Conservation (phyloP, 1,140 invertebrate genomes). For the Trichonephila inaurata region DNA sequence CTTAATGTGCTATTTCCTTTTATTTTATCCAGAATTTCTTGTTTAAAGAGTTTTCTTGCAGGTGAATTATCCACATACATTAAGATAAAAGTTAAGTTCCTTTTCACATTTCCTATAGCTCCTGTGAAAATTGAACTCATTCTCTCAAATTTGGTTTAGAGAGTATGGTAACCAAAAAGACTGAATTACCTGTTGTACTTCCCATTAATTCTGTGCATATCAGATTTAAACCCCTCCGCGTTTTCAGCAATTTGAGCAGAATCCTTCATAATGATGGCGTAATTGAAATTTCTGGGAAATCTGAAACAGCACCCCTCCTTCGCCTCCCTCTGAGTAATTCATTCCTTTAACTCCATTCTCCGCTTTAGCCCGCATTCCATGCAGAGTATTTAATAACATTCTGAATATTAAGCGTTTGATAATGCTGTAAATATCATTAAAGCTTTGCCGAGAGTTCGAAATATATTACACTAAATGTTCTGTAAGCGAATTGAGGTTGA, state of each 20-base stretch:
- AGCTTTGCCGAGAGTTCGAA: constrained; percentile 49
- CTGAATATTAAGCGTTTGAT: constrained; percentile 65
- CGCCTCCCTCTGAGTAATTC: background rate
- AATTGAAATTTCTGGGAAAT: constrained; percentile 59
- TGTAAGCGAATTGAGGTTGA: constrained; percentile 39
- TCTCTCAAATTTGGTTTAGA: background rate
- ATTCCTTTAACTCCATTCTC: constrained; percentile 52
- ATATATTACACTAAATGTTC: constrained; percentile 50
- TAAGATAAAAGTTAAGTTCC: background rate
- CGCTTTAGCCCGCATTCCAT: background rate
- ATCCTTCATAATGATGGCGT: constrained; percentile 46
- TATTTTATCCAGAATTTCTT: no score
- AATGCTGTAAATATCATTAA: constrained; percentile 58
- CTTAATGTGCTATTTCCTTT: no score
- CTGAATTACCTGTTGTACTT: constrained; percentile 35
- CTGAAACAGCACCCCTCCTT: background rate
- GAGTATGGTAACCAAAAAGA: background rate
- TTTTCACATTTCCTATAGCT: background rate
- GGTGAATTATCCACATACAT: no score
- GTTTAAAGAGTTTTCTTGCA: no score
- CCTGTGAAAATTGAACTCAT: background rate
- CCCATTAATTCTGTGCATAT: constrained; percentile 34
- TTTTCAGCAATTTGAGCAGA: constrained; percentile 26
- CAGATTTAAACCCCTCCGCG: constrained; percentile 31
- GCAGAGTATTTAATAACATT: constrained; percentile 57